A percentile compares a stretch with the other conserved stretches of the same genome.
phyloP scores from a whole-genome alignment of 2,113 vertebrate species.

The Strigops habroptila region DNA sequence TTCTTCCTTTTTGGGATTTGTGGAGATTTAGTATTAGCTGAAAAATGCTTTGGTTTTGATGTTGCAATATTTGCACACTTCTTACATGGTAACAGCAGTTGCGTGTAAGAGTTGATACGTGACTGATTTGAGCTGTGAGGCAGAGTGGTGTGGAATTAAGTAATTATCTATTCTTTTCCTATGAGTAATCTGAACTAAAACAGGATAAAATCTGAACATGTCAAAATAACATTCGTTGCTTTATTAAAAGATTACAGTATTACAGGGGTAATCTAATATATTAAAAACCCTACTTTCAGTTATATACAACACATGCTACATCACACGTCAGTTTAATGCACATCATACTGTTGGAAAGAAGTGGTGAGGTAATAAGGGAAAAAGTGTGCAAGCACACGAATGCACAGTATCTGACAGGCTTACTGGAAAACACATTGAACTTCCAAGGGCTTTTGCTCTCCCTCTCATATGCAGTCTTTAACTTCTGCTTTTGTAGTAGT shows the following conservation, averaged over 20 bases:
- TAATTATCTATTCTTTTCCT: not conserved
- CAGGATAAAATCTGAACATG: not conserved
- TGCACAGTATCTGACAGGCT: constrained; percentile 1
- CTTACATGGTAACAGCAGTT: fast-evolving
- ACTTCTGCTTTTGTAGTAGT: not conserved
- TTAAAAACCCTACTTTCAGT: constrained; percentile 67
- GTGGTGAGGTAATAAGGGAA: constrained; percentile 69
- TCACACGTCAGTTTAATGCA: constrained; percentile 34
- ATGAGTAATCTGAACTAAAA: not conserved
- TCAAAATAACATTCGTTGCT: constrained; percentile 59
- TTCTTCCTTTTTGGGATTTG: not conserved
- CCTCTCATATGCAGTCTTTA: not conserved
- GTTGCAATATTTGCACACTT: not conserved
- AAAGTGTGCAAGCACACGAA: constrained; percentile 12
- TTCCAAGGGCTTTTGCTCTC: constrained; percentile 3
- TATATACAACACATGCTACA: constrained; percentile 73
- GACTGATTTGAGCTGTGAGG: not conserved
- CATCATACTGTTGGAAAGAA: constrained; percentile 61
- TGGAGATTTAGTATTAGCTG: not conserved
- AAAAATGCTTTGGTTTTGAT: not conserved
- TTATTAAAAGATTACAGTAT: constrained; percentile 73
- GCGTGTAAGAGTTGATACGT: fast-evolving
- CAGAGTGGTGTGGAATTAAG: not conserved
- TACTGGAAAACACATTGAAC: not conserved
- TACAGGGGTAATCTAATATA: constrained; percentile 72